Percentiles rank a stretch among this genome's conserved stretches.
Conservation (phyloP, 2,113 vertebrate genomes). For the Thamnaconus septentrionalis region DNA sequence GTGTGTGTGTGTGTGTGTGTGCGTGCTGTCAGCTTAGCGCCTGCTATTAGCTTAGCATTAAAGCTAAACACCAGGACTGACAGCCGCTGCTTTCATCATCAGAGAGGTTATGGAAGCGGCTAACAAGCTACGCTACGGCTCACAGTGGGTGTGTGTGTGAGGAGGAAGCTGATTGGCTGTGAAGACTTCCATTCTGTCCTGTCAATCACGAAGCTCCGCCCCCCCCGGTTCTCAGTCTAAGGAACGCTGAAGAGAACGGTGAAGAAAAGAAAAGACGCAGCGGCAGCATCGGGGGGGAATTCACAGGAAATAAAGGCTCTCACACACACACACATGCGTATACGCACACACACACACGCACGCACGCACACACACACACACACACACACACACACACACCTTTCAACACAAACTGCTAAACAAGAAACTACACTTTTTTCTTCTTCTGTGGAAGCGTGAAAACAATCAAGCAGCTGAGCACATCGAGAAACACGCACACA, state of each 20-base stretch:
- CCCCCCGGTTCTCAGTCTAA: slow-evolving; percentile 75
- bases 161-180: slow-evolving; percentile 14
- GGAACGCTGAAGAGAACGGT: slow-evolving; percentile 22
- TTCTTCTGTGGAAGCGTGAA: too few species aligned
- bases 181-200: slow-evolving; percentile 58
- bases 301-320: neutral
- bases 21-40: too few species aligned
- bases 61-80: too few species aligned
- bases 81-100: too few species aligned
- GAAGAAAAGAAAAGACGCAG: slow-evolving; percentile 76
- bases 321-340: too few species aligned
- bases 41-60: too few species aligned
- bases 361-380: neutral
- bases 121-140: slow-evolving; percentile 1
- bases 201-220: slow-evolving; percentile 72
- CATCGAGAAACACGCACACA: slow-evolving; percentile 1
- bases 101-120: too few species aligned
- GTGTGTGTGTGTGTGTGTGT: slow-evolving; percentile 8
- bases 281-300: slow-evolving; percentile 78
- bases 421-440: slow-evolving; percentile 17
- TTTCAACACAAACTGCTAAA: slow-evolving; percentile 17
- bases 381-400: slow-evolving; percentile 16
- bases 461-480: neutral
- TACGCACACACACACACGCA: too few species aligned
- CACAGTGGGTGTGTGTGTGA: slow-evolving; percentile 60